Evolutionary conservation across 2,113 vertebrate species (phyloP).

Genomic region (Ia io): DNA sequence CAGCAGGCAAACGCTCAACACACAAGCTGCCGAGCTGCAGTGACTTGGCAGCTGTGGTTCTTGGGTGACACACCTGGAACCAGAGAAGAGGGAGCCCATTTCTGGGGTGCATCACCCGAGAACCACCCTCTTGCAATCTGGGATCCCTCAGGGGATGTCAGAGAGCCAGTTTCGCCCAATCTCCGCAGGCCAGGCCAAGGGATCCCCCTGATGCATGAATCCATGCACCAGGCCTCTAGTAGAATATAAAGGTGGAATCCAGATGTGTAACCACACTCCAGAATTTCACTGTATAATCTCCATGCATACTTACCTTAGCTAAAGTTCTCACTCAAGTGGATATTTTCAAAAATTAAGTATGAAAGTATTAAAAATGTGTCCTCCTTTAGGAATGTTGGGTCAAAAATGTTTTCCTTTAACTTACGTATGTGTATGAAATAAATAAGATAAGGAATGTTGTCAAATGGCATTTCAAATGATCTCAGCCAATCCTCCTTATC

Average conservation of each 20-base stretch:
- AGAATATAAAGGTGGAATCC: not conserved
- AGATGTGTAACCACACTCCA: not conserved
- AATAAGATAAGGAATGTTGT: not conserved
- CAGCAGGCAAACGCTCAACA: no score
- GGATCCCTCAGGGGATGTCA: no score
- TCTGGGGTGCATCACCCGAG: no score
- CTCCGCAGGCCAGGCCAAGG: no score
- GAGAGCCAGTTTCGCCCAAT: no score
- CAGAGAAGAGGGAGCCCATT: no score
- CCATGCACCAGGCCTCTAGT: no score
- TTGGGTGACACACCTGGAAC: no score
- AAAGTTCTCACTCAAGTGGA: not conserved
- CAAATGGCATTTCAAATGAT: not conserved
- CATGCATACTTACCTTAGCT: not conserved
- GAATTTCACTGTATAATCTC: not conserved
- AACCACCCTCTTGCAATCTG: no score
- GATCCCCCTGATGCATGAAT: no score
- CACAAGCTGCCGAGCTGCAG: no score
- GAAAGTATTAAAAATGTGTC: not conserved
- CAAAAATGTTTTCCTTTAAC: not conserved
- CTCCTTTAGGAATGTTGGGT: not conserved
- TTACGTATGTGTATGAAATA: not conserved
- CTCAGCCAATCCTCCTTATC: not conserved
- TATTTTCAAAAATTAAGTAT: not conserved
- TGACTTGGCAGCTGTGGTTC: no score